Percentiles rank a stretch among this genome's conserved stretches.
Evolutionary conservation across 2,888 invertebrate species (phyloP).

Genomic region (Beris chalybata): DNA sequence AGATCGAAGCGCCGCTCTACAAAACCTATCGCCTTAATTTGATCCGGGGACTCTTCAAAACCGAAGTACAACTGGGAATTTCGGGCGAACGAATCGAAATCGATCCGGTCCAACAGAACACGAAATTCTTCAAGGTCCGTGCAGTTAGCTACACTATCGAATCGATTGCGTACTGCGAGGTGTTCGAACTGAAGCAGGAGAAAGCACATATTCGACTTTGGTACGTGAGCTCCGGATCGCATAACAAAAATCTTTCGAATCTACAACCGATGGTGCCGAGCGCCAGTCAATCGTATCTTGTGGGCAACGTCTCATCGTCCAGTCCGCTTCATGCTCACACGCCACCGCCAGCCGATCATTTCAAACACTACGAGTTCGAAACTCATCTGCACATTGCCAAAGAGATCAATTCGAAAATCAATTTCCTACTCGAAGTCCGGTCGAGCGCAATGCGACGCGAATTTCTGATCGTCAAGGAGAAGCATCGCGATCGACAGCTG

Average conservation of each 20-base stretch:
- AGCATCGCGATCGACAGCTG: constrained; percentile 43
- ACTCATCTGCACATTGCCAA: constrained; percentile 73
- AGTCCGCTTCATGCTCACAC: constrained; percentile 50
- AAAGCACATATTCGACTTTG: constrained; percentile 73
- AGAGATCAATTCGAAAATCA: constrained; percentile 85
- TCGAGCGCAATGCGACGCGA: constrained; percentile 80
- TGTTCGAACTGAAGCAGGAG: constrained; percentile 73
- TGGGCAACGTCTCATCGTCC: constrained; percentile 43
- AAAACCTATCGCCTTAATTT: constrained; percentile 79
- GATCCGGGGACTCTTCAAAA: constrained; percentile 79
- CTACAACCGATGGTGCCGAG: constrained; percentile 12
- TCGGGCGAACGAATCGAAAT: constrained; percentile 91
- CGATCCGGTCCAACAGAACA: constrained; percentile 74
- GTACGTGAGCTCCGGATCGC: constrained; percentile 62
- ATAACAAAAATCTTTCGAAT: constrained; percentile 37
- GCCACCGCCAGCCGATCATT: constrained; percentile 58
- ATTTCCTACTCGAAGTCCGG: constrained; percentile 80
- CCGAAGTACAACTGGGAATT: constrained; percentile 82
- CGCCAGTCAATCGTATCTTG: constrained; percentile 10
- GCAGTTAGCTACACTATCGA: constrained; percentile 86
- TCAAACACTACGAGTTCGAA: constrained; percentile 88
- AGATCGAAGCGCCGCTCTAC: constrained; percentile 85
- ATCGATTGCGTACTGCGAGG: constrained; percentile 83
- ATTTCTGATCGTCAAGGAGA: constrained; percentile 74
- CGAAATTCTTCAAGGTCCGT: constrained; percentile 73